Percentiles rank a stretch among this genome's conserved stretches.
Conservation (phyloP, 2,888 invertebrate genomes). For the Rhyacophila evoluta region DNA sequence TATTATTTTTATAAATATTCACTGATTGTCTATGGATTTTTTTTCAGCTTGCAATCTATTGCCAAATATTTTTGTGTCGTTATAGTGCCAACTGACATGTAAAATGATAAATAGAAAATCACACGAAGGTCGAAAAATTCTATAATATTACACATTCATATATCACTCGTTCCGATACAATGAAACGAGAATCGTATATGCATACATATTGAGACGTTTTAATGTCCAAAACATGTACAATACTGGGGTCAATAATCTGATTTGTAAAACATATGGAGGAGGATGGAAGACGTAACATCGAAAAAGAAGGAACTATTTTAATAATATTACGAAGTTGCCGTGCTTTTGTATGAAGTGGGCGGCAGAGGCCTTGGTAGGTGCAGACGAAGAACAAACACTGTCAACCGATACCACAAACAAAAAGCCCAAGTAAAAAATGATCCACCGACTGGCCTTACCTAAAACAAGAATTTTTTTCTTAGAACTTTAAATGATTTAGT, state of each 20-base stretch:
- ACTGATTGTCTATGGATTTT: no score
- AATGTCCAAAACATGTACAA: background rate
- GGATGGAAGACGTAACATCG: constrained; percentile 28
- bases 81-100: no score
- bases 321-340: constrained; percentile 22
- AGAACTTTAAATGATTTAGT: background rate
- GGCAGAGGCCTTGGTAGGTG: constrained; percentile 32
- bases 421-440: background rate
- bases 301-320: background rate
- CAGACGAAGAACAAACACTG: background rate
- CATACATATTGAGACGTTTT: no score
- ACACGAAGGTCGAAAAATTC: no score
- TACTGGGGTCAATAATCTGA: constrained; percentile 38
- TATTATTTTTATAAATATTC: no score
- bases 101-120: no score
- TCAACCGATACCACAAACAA: constrained; percentile 29
- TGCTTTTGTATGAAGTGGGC: background rate
- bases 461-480: background rate
- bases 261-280: constrained; percentile 39
- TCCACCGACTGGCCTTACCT: background rate
- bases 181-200: no score
- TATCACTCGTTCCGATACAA: no score
- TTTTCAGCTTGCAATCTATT: no score
- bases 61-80: no score
- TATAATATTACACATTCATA: no score